phyloP scores from a whole-genome alignment of 2,888 invertebrate genomes.

The Rhorus exstirpatorius region DNA sequence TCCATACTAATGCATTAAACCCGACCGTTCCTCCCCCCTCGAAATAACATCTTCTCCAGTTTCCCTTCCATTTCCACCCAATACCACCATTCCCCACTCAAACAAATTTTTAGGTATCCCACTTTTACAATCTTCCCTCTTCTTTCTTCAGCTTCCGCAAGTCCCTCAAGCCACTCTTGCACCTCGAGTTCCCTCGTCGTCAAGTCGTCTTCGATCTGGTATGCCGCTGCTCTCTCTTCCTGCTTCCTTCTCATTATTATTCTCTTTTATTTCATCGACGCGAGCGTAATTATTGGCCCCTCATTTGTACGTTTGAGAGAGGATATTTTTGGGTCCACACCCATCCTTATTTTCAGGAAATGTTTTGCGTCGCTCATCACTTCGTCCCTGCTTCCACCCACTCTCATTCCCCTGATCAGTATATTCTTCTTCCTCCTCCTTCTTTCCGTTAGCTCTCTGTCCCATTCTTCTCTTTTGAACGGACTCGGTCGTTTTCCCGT shows the following conservation, averaged over 20 bases:
- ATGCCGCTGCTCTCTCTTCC: neutral
- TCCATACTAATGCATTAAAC: constrained; percentile 13
- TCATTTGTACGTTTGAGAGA: neutral
- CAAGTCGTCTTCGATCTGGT: constrained; percentile 34
- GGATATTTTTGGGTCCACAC: neutral
- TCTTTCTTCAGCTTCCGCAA: constrained; percentile 2
- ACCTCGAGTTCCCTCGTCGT: constrained; percentile 32
- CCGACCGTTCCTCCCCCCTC: neutral
- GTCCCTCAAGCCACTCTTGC: constrained; percentile 11
- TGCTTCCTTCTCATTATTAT: constrained; percentile 11
- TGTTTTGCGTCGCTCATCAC: neutral
- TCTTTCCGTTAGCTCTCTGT: constrained; percentile 6
- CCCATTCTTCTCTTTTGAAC: constrained; percentile 9
- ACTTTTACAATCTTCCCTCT: neutral
- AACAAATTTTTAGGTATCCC: constrained; percentile 32
- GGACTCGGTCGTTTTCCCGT: constrained; percentile 5
- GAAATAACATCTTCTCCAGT: constrained; percentile 11
- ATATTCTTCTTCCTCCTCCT: constrained; percentile 31
- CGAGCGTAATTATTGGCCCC: constrained; percentile 8
- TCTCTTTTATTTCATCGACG: neutral
- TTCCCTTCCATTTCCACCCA: constrained; percentile 26
- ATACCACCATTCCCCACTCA: constrained; percentile 20
- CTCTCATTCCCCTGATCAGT: neutral
- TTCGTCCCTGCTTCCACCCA: neutral
- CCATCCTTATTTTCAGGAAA: neutral